Conservation (phyloP, 2,888 invertebrate species). For the Cheilosia vulpina region DNA sequence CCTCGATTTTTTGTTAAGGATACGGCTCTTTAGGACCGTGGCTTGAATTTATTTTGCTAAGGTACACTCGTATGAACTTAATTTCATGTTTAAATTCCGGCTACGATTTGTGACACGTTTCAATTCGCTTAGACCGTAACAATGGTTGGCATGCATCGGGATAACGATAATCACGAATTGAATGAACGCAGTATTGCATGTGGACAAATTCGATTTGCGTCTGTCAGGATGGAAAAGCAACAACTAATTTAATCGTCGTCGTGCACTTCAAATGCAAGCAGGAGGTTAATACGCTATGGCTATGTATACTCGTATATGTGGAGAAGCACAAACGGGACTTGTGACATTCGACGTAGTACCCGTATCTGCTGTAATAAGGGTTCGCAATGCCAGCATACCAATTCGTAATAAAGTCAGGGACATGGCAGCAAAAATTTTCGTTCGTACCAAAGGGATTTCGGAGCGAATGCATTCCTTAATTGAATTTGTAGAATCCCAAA, state of each 20-base stretch:
- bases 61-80: neutral
- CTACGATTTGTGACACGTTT: slow-evolving; percentile 47
- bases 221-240: slow-evolving; percentile 70
- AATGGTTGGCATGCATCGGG: slow-evolving; percentile 54
- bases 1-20: neutral
- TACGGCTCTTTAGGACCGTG: neutral
- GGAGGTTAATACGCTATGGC: neutral
- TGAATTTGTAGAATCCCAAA: slow-evolving; percentile 77
- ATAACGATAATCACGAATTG: slow-evolving; percentile 66
- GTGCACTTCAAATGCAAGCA: slow-evolving; percentile 63
- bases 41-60: neutral
- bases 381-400: slow-evolving; percentile 62
- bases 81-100: slow-evolving; percentile 46
- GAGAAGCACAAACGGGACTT: slow-evolving; percentile 37
- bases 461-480: slow-evolving; percentile 76
- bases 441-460: slow-evolving; percentile 63
- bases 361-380: slow-evolving; percentile 55
- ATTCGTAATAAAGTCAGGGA: slow-evolving; percentile 59
- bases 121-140: slow-evolving; percentile 59
- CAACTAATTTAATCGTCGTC: slow-evolving; percentile 69
- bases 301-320: neutral
- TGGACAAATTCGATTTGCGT: slow-evolving; percentile 69
- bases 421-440: slow-evolving; percentile 44
- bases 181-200: slow-evolving; percentile 58
- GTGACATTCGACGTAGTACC: slow-evolving; percentile 60